Evolutionary conservation across 2,888 invertebrate species (phyloP), one percentile per base, ranked within the genome.

Genomic region (Zeuzera pyrina): DNA sequence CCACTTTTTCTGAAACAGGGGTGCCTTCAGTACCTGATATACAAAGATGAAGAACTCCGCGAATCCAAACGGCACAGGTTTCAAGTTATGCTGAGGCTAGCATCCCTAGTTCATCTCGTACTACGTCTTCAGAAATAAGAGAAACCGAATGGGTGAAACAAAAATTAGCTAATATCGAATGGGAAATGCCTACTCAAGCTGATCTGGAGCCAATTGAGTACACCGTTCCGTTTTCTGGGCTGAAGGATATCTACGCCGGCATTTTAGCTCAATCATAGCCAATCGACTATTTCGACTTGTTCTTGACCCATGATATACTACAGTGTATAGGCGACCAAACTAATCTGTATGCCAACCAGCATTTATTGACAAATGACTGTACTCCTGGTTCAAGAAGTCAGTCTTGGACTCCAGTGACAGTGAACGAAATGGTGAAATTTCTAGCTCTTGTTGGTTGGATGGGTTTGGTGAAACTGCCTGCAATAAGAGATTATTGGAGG

Each of bases 191-290:
- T 19, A 31, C 27, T 31, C 27, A 22, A 19, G 35, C 14, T 13
- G 35, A 19, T 14, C 31, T 31, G 19, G 15, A 10, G 14, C 27
- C n/a, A 3, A 35, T 35, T 21, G 31, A 31, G 11, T 35, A 35
- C 15, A 35, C 31, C 2, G 35, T 31, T 2, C 27, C 35, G 15
- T 27, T 19, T 31, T 31, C 28, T 12, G 35, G 35, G 1, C 26
- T 35, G 23, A 31, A 31, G 22, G 35, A 35, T 22, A 35, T 35
- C 8, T 35, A 35, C 25, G 8, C 28, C 22, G 28, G 35, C n/a
- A n/a, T n/a, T n/a, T n/a, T n/a, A n/a, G n/a, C n/a, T n/a, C n/a
- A n/a, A n/a, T n/a, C n/a, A n/a, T n/a, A n/a, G n/a, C n/a, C n/a
- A n/a, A n/a, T n/a, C n/a, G n/a, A n/a, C n/a, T n/a, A n/a, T n/a